A percentile compares a stretch with the other conserved stretches of the same genome.
Evolutionary conservation across 2,113 vertebrate species (phyloP).

Genomic region (Ciconia maguari): DNA sequence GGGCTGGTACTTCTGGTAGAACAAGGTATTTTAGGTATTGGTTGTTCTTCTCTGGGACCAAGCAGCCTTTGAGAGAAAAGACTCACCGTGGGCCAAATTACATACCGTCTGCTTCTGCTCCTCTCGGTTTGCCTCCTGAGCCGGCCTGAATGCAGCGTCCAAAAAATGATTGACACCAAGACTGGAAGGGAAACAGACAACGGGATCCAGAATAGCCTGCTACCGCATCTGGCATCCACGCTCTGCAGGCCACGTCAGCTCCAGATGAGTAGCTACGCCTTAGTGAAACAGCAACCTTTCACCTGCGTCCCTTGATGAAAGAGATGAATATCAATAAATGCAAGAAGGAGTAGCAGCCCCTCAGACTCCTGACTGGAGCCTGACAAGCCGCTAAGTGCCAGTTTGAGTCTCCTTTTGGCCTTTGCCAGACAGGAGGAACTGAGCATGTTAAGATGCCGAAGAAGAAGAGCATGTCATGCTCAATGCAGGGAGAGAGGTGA

Average conservation of each 20-base stretch:
- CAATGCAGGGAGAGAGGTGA: background rate
- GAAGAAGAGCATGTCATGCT: background rate
- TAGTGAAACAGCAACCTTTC: background rate
- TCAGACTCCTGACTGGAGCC: background rate
- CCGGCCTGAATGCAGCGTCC: background rate
- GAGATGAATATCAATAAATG: background rate
- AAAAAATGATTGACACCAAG: background rate
- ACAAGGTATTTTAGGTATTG: background rate
- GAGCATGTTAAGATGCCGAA: background rate
- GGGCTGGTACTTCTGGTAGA: background rate
- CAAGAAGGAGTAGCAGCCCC: background rate
- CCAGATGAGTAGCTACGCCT: background rate
- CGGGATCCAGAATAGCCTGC: background rate
- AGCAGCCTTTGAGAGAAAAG: background rate
- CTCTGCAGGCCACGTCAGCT: background rate
- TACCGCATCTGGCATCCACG: background rate
- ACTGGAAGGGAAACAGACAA: background rate
- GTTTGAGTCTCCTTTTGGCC: background rate
- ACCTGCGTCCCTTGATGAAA: background rate
- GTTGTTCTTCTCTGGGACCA: background rate
- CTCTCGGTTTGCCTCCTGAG: background rate
- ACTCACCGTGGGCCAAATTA: background rate
- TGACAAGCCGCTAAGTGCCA: background rate
- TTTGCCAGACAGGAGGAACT: background rate
- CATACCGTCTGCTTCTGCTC: background rate